A percentile compares a stretch with the other conserved stretches of the same genome.
Conservation (phyloP, 2,113 vertebrate genomes). For the Nipponia nippon region DNA sequence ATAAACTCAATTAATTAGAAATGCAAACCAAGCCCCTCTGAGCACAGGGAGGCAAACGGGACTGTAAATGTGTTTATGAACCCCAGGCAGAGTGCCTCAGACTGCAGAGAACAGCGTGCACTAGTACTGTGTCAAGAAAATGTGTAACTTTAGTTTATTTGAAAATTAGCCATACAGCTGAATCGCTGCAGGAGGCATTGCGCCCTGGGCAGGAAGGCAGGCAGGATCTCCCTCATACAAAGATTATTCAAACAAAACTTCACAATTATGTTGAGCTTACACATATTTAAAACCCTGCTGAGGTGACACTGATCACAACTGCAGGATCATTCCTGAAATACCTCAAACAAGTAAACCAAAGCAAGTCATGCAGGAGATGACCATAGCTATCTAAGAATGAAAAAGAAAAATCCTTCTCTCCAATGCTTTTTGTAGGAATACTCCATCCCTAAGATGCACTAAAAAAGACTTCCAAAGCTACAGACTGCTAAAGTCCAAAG, state of each 20-base stretch:
- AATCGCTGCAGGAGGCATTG: conserved; percentile 21
- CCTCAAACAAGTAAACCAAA: neutral
- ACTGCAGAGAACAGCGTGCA: conserved; percentile 28
- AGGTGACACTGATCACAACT: conserved; percentile 38
- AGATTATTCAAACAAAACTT: conserved; percentile 56
- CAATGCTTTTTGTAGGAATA: neutral
- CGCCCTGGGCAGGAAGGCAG: neutral
- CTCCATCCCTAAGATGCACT: neutral
- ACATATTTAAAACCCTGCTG: conserved; percentile 62
- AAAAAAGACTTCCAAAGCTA: neutral
- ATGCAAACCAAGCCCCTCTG: conserved; percentile 2
- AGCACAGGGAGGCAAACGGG: neutral
- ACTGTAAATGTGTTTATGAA: conserved; percentile 43
- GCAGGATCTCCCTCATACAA: conserved; percentile 1
- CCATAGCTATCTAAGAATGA: conserved; percentile 6
- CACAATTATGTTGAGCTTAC: conserved; percentile 52
- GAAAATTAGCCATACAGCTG: conserved; percentile 64
- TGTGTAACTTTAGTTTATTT: conserved; percentile 28
- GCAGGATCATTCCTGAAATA: conserved; percentile 65
- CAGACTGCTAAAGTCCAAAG: neutral
- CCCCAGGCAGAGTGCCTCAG: neutral
- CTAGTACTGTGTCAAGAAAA: neutral
- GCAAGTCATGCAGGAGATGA: neutral
- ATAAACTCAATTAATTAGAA: conserved; percentile 47
- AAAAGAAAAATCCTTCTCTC: neutral